Evolutionary conservation across 2,113 vertebrate genomes (phyloP).

Genomic region (Coreoperca whiteheadi): DNA sequence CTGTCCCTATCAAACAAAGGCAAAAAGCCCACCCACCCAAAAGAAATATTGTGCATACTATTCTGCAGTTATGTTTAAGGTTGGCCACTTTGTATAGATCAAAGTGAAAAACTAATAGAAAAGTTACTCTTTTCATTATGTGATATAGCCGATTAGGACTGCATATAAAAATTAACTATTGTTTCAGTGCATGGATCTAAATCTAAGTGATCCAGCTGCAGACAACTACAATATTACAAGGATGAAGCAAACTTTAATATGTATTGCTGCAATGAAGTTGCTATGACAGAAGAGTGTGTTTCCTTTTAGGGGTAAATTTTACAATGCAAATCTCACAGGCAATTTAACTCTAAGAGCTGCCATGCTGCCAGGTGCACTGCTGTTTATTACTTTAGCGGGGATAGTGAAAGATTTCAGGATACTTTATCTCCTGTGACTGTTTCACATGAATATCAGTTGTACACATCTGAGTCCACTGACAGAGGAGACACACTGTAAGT

Average conservation of each 20-base stretch:
- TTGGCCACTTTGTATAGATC: constrained; percentile 1
- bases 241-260: constrained; percentile 27
- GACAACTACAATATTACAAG: constrained; percentile 4
- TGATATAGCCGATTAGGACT: constrained; percentile 27
- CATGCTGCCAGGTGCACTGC: constrained; percentile 10
- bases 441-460: constrained; percentile 14
- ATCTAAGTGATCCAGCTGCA: constrained; percentile 14
- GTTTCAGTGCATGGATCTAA: constrained; percentile 13
- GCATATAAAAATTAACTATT: constrained; percentile 37
- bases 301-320: constrained; percentile 36
- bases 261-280: constrained; percentile 15
- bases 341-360: constrained; percentile 19
- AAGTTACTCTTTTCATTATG: constrained; percentile 36
- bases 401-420: constrained; percentile 16
- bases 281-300: background rate
- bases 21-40: too few species aligned
- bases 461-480: background rate
- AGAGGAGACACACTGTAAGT: constrained; percentile 12
- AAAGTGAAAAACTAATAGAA: constrained; percentile 30
- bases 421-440: constrained; percentile 39
- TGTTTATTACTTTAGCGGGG: constrained; percentile 4
- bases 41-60: constrained; percentile 24
- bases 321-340: constrained; percentile 37
- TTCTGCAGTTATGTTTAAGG: constrained; percentile 6
- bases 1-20: too few species aligned